Evolutionary conservation across 2,888 invertebrate species (phyloP), one percentile per base, ranked within the genome.

Genomic region (Athalia circularis): DNA sequence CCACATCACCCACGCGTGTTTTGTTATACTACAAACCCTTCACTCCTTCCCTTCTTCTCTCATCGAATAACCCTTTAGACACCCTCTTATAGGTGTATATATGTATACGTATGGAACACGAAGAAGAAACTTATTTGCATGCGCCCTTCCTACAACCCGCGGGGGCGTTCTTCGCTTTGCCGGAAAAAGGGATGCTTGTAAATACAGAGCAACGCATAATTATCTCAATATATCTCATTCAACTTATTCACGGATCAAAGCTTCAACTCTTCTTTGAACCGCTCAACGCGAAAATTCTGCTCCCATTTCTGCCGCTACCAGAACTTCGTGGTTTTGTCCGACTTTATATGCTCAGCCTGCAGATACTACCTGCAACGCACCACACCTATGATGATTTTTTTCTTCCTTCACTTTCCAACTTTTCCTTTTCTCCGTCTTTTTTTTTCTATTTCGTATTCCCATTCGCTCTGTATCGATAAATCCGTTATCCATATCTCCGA

Each of bases 131-230:
- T 72, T 72, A 72, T 72, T 72, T 72, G 72, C 72, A 72, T 72
- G 57, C 54, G 9, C 52, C 54, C 68, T 68, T 11, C 29, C 54
- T n/a, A 54, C 11, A n/a, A 11, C 52, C 11, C 8, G 52, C 8
- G 52, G 52, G 52, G 52, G 4, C 8, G 52, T 29, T 29, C 29
- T 29, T 29, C 29, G 29, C 29, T 29, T 29, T 29, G 13, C 47
- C 45, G 13, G 59, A 43, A 47, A 59, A 57, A 45, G 72, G 70
- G 72, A 72, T 59, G 59, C 72, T 59, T 72, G 59, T 72, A 59
- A 72, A 72, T 72, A 72, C 72, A 72, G 59, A 72, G 59, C 5
- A 13, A 72, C 72, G 72, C 72, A 72, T 72, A 72, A 72, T 57
- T 72, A 72, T 59, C 72, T 47, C 59, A 13, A 72, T 59, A 72